Base-by-base conservation (phyloP, 2,888 invertebrate genomes). In the Callyntrura sp. region DNA sequence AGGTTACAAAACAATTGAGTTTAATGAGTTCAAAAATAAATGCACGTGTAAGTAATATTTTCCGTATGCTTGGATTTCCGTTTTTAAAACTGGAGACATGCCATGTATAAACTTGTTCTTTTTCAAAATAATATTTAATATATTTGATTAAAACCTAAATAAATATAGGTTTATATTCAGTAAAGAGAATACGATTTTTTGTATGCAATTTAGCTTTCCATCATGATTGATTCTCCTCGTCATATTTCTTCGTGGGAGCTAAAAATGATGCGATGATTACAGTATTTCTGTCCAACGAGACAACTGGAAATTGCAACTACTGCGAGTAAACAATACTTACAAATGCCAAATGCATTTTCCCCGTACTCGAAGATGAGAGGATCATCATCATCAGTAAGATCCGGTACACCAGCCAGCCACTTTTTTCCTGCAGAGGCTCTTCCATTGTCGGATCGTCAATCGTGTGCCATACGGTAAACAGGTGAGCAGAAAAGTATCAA, bases 401-500 rank as follows among this genome's bases (percentile, higher is more conserved):
- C 45, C 70, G 20, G 6, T 45, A 45, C 70, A 70, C 78, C 57
- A 78, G 25, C 55, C 78, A 57, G 25, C n/a, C n/a, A n/a, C n/a
- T n/a, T n/a, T n/a, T n/a, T n/a, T n/a, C n/a, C n/a, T n/a, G n/a
- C n/a, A n/a, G n/a, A n/a, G 62, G 43, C 45, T n/a, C 45, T 81
- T 62, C 68, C 76, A 76, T 55, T 84, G 20, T 1, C 17, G 11
- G 12, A 9, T 62, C 25, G 11, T 12, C 1, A 20, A 57, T 9
- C 23, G 48, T 79, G 70, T 55, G 60, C 73, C 88, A 88, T 88
- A 88, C 88, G 88, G 88, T 51, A 73, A 88, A 88, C 88, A 88
- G 88, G 88, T 88, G 88, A 88, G 82, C 28, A 65, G 48, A n/a
- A n/a, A n/a, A n/a, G n/a, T n/a, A n/a, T n/a, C n/a, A n/a, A n/a